A percentile compares a stretch with the other conserved stretches of the same genome.
Evolutionary conservation across 1,140 invertebrate species (phyloP).

Genomic region (Drosophila ananassae): DNA sequence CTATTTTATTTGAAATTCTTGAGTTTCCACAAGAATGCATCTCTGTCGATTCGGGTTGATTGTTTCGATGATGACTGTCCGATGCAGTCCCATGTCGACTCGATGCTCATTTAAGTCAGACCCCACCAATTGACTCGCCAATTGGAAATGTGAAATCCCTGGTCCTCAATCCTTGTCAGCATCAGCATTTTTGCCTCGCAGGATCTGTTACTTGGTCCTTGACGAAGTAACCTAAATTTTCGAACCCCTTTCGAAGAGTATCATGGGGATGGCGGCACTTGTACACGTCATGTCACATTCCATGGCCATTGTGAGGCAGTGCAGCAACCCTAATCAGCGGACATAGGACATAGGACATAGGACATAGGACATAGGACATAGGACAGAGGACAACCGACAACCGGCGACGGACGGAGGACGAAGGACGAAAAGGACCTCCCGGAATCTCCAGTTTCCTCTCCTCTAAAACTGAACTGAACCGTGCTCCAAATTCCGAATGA

Average conservation of each 20-base stretch:
- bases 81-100: not conserved
- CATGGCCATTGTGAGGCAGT: conserved; percentile 63
- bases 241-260: conserved; percentile 30
- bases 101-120: not conserved
- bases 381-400: not conserved
- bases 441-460: not conserved
- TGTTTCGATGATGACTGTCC: conserved; percentile 6
- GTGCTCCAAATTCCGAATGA: conserved; percentile 76
- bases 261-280: conserved; percentile 56
- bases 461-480: conserved; percentile 7
- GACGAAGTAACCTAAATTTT: conserved; percentile 71
- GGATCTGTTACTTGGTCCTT: conserved; percentile 6
- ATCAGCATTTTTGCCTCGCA: conserved; percentile 15
- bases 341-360: conserved; percentile 25
- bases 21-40: not conserved
- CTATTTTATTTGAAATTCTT: no score
- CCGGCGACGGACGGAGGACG: conserved; percentile 49
- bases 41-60: not conserved
- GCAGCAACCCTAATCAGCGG: conserved; percentile 74
- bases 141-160: not conserved
- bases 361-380: conserved; percentile 40
- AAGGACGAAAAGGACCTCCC: conserved; percentile 5
- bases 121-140: no score
- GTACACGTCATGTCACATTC: conserved; percentile 74
- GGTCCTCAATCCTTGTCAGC: conserved; percentile 33